Percentiles rank a stretch among this genome's conserved stretches.
These are phyloP conservation scores for Pseudomyrmex sp. DNA, from an alignment of 1,140 invertebrate genomes.

Conservation along the genomic window DNA sequence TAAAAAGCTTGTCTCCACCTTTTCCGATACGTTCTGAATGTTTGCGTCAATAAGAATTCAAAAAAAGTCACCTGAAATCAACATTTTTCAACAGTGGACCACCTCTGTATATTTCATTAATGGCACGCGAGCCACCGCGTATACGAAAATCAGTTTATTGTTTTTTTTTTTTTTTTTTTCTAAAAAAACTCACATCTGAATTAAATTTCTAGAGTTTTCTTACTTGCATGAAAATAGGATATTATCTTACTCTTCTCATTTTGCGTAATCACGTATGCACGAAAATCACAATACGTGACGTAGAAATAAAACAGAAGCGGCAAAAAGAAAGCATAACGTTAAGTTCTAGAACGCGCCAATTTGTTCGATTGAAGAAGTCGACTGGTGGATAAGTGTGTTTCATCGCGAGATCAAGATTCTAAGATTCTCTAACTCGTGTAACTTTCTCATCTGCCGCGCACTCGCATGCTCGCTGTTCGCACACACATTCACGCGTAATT, in stretches of 20 bases:
- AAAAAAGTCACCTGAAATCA: conserved; percentile 18
- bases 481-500: conserved; percentile 38
- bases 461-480: conserved; percentile 61
- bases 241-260: too few relatives aligned
- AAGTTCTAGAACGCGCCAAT: conserved; percentile 10
- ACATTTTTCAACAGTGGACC: conserved; percentile 75
- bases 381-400: conserved; percentile 17
- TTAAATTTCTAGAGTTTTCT: too few relatives aligned
- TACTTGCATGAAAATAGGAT: too few relatives aligned
- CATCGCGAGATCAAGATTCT: conserved; percentile 4
- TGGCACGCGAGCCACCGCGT: background rate
- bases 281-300: conserved; percentile 19
- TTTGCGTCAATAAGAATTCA: conserved; percentile 32
- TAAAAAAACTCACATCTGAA: too few relatives aligned
- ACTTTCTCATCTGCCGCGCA: conserved; percentile 41
- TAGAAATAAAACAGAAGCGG: conserved; percentile 71
- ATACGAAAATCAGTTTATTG: conserved; percentile 26
- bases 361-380: conserved; percentile 35
- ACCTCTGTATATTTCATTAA: conserved; percentile 69
- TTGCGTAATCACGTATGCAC: conserved; percentile 21
- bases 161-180: background rate
- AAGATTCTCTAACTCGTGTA: conserved; percentile 18
- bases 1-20: conserved; percentile 49
- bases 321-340: conserved; percentile 74
- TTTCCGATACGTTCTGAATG: conserved; percentile 49